These are phyloP conservation scores for Aphidius gifuensis DNA, from an alignment of 1,140 invertebrate species.

Conservation along the genomic window DNA sequence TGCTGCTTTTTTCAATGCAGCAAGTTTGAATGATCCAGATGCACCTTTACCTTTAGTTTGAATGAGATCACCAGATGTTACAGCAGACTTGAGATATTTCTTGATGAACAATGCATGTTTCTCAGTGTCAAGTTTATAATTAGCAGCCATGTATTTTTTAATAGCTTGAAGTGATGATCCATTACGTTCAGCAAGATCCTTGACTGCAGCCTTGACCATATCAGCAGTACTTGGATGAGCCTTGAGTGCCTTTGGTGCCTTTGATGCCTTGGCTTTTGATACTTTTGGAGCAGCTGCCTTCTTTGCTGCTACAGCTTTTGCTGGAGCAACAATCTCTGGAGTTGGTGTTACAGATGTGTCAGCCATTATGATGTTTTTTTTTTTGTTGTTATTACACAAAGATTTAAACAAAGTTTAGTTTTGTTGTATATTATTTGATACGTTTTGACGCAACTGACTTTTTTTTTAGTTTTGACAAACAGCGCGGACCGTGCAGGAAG, in stretches of 20 bases:
- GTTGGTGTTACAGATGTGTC: neutral
- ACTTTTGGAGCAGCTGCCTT: conserved; percentile 16
- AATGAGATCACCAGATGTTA: conserved; percentile 56
- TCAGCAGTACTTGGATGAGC: conserved; percentile 55
- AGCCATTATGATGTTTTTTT: conserved; percentile 2
- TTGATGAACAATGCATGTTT: conserved; percentile 61
- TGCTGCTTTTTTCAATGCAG: neutral
- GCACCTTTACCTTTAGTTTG: conserved; percentile 53
- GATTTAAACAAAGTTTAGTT: neutral
- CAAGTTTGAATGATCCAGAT: conserved; percentile 19
- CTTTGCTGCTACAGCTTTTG: conserved; percentile 8
- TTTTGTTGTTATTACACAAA: too few relatives aligned
- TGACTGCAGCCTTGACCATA: conserved; percentile 61
- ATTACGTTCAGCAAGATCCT: conserved; percentile 59
- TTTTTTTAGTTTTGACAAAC: neutral
- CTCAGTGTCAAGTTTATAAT: conserved; percentile 60
- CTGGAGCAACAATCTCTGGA: neutral
- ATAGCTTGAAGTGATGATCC: conserved; percentile 63
- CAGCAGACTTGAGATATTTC: conserved; percentile 60
- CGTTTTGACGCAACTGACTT: neutral
- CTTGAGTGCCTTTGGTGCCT: conserved; percentile 29
- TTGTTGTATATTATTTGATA: neutral
- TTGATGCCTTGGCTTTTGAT: conserved; percentile 45
- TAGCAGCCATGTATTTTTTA: conserved; percentile 62
- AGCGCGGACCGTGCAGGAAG: neutral